Percentiles rank a stretch among this genome's conserved stretches.
Conservation (phyloP, 2,797 vertebrate species). For the Taeniopygia guttata region DNA sequence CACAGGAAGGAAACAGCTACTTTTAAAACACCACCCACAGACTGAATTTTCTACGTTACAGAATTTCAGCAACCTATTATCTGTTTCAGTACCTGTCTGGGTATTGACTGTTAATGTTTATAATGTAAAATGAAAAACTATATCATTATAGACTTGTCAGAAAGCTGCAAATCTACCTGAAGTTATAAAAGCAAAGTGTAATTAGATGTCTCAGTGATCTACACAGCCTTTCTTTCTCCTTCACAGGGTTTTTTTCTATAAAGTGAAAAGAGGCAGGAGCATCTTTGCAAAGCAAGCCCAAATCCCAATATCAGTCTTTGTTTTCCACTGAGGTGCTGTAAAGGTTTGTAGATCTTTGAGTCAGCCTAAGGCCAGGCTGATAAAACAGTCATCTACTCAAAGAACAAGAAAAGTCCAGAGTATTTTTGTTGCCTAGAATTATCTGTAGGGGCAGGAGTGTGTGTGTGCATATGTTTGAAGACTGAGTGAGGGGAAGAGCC, state of each 20-base stretch:
- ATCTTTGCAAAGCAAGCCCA: neutral
- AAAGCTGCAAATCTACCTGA: neutral
- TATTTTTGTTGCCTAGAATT: neutral
- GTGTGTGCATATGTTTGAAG: neutral
- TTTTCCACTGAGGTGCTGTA: neutral
- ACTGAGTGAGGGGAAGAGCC: neutral
- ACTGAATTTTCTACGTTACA: neutral
- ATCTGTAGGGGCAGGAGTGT: neutral
- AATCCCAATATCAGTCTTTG: neutral
- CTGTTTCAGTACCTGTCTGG: neutral
- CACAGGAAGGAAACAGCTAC: neutral
- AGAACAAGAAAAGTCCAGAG: neutral
- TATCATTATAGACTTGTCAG: neutral
- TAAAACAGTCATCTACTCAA: neutral
- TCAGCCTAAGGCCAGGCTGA: neutral
- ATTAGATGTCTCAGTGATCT: neutral
- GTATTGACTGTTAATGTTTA: neutral
- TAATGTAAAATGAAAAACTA: neutral
- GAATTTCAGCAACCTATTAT: neutral
- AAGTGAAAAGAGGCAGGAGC: neutral
- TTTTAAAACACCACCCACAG: neutral
- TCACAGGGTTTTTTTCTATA: neutral
- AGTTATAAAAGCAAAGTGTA: neutral
- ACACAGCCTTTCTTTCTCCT: neutral
- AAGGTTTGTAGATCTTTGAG: neutral